These are phyloP conservation scores for Drosophila yakuba DNA, from an alignment of 1,140 invertebrate species.

Conservation along the genomic window DNA sequence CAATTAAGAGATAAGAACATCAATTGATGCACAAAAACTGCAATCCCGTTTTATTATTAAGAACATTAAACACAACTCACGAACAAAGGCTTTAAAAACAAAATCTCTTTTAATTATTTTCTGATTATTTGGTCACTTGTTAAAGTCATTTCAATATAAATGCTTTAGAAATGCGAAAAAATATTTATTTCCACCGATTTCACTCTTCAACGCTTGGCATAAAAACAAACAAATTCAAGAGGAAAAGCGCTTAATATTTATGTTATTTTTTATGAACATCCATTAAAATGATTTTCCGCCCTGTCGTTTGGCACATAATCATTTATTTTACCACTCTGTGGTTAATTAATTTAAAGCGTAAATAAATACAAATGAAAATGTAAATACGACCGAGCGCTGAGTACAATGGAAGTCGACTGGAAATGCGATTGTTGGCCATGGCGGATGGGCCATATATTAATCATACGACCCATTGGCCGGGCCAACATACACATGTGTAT, in stretches of 20 bases:
- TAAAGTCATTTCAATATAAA: slow-evolving; percentile 9
- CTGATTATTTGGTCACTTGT: neutral
- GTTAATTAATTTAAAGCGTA: slow-evolving; percentile 56
- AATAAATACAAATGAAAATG: slow-evolving; percentile 38
- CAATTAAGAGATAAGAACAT: neutral
- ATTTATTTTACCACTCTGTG: slow-evolving; percentile 48
- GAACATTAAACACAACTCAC: neutral
- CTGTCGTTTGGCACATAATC: slow-evolving; percentile 26
- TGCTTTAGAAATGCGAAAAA: neutral
- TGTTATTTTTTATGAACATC: slow-evolving; percentile 14
- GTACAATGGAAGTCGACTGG: slow-evolving; percentile 23
- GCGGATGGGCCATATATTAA: slow-evolving; percentile 43
- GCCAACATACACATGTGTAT: neutral
- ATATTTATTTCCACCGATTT: slow-evolving; percentile 20
- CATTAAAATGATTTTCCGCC: slow-evolving; percentile 21
- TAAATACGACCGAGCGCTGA: slow-evolving; percentile 15
- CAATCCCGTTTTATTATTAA: neutral
- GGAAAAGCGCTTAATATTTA: slow-evolving; percentile 23
- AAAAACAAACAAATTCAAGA: slow-evolving; percentile 21
- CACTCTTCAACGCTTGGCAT: slow-evolving; percentile 10
- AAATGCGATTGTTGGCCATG: slow-evolving; percentile 16
- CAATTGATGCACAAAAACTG: neutral
- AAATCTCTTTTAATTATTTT: slow-evolving; percentile 2
- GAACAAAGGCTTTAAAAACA: neutral
- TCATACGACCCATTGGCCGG: slow-evolving; percentile 8